Evolutionary conservation across 2,797 vertebrate species (phyloP).

Genomic region (Megaceryle alcyon): DNA sequence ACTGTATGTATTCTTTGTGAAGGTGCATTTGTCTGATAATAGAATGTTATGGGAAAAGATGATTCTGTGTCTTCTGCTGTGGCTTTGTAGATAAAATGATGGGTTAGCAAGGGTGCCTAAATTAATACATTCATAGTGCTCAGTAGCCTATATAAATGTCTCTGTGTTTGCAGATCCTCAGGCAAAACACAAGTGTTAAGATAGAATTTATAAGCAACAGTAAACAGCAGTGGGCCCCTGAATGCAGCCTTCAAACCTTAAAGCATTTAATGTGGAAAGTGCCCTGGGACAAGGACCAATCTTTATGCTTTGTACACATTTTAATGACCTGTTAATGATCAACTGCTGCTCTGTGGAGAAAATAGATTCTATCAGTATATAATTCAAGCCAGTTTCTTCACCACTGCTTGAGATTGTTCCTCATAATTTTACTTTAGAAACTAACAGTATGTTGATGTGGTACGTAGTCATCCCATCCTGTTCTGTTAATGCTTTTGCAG

Average conservation of each 20-base stretch:
- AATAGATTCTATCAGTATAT: neutral
- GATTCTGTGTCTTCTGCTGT: neutral
- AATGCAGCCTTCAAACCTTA: neutral
- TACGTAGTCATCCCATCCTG: neutral
- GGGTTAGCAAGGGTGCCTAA: neutral
- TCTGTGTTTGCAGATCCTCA: neutral
- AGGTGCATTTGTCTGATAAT: rapidly evolving
- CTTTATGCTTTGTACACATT: slow-evolving; percentile 38
- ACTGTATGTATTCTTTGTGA: neutral
- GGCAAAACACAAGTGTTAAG: neutral
- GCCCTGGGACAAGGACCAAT: slow-evolving; percentile 53
- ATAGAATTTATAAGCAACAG: neutral
- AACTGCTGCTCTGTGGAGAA: neutral
- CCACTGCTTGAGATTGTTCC: neutral
- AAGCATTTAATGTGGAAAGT: slow-evolving; percentile 50
- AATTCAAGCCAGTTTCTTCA: neutral
- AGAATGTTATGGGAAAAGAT: rapidly evolving
- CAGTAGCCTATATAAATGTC: neutral
- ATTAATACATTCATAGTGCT: neutral
- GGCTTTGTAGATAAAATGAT: neutral
- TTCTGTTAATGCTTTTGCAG: neutral
- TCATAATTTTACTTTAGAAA: neutral
- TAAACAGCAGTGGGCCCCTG: neutral
- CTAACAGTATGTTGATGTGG: neutral
- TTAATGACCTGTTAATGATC: slow-evolving; percentile 57